Evolutionary conservation across 2,797 vertebrate genomes (phyloP), one percentile per base, ranked within the genome.

Genomic region (Sebastes oblongus): DNA sequence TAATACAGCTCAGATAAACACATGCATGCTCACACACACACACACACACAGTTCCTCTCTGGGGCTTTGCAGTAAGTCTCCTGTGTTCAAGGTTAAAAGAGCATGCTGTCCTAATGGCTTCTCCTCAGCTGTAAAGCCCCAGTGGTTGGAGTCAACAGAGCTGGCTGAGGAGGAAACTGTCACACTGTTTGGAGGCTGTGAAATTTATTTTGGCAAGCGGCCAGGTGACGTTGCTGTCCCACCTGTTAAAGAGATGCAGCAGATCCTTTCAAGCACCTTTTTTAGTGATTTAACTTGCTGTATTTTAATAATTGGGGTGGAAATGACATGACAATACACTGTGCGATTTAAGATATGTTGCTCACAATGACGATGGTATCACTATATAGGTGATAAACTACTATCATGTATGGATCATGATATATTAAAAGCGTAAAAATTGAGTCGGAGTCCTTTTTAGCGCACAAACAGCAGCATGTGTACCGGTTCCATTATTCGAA

Each of bases 61-160:
- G 61, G 46, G 85, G 62, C 67, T 82, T 66, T 75, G 50, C 4
- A 14, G 74, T 92, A 87, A 93, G 84, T 92, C 89, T 91, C 64
- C 18, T 16, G 70, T 64, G 66, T 85, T 80, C 0, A 5, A 80
- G 78, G 80, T 72, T 60, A 56, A 16, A 84, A 29, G 59, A 82
- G 72, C 71, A 79, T 71, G 3, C 68, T 56, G 56, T 10, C 20
- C 58, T 71, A 75, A 82, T 24, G 72, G 83, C 64, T 71, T 68
- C 65, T 70, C 64, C 29, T 72, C 62, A 52, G 27, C 71, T 60
- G 65, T 76, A 68, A 78, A 86, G 60, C 70, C 81, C 16, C 46
- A 22, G 66, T 79, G 65, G 61, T 79, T 64, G 55, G 59, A 72
- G 62, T 78, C 39, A 76, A 27, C 64, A 61, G 25, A 72, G 39